A percentile compares a stretch with the other conserved stretches of the same genome.
Conservation (phyloP, 2,888 invertebrate species). For the Drosophila paracracens region DNA sequence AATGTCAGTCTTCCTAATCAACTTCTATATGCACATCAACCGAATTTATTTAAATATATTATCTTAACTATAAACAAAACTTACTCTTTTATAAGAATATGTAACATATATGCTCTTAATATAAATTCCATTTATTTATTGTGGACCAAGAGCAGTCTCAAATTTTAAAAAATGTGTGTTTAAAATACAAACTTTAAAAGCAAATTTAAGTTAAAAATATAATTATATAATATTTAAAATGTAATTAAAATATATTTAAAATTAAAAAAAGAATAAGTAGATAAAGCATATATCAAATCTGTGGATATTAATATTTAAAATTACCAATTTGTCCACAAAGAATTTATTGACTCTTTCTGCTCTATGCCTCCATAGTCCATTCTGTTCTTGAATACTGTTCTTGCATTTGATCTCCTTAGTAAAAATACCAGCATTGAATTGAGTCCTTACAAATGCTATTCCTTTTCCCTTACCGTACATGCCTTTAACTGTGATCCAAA, state of each 20-base stretch:
- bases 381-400: not conserved
- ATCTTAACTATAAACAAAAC: not conserved
- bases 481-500: not conserved
- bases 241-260: not conserved
- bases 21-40: not conserved
- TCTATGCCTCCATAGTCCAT: not conserved
- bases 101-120: not conserved
- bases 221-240: not conserved
- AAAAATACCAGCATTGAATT: not conserved
- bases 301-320: not conserved
- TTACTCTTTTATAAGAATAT: not conserved
- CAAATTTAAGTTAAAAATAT: not conserved
- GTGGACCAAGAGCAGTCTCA: not conserved
- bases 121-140: not conserved
- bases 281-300: not conserved
- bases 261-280: not conserved
- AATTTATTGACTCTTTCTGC: not conserved
- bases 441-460: too few relatives aligned
- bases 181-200: not conserved
- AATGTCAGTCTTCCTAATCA: not conserved
- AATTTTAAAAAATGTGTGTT: not conserved
- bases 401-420: not conserved
- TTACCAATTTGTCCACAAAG: not conserved
- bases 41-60: not conserved
- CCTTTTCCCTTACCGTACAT: not conserved